These are phyloP conservation scores for Ennomos quercinarius DNA, from an alignment of 2,888 invertebrate genomes.

Conservation along the genomic window DNA sequence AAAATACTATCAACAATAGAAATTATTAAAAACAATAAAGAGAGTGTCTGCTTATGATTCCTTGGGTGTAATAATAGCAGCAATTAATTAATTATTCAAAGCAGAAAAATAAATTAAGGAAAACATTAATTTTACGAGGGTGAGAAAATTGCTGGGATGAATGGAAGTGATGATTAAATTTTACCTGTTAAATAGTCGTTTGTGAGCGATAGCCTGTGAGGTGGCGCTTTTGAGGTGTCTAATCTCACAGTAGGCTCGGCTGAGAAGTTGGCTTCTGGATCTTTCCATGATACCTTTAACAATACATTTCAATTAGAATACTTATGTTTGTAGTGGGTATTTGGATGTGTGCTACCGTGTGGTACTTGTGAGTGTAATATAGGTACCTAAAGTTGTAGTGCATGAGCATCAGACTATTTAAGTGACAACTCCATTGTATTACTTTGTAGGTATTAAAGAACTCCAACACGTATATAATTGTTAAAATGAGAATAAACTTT, in stretches of 20 bases:
- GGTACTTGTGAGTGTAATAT: too few relatives aligned
- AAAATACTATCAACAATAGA: neutral
- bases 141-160: constrained; percentile 16
- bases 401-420: too few relatives aligned
- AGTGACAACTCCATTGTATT: too few relatives aligned
- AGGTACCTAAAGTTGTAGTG: too few relatives aligned
- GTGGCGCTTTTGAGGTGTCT: constrained; percentile 66
- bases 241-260: constrained; percentile 73
- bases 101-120: constrained; percentile 36
- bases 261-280: constrained; percentile 75
- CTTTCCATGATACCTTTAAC: constrained; percentile 79
- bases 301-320: neutral
- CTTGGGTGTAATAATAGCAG: constrained; percentile 28
- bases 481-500: too few relatives aligned
- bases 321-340: too few relatives aligned
- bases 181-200: constrained; percentile 83
- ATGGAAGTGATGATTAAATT: constrained; percentile 28
- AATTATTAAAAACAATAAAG: constrained; percentile 15
- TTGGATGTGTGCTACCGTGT: too few relatives aligned
- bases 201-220: constrained; percentile 80
- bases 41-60: constrained; percentile 30
- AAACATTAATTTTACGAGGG: constrained; percentile 25
- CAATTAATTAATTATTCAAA: constrained; percentile 34
- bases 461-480: too few relatives aligned
- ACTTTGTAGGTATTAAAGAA: too few relatives aligned